Evolutionary conservation across 2,888 invertebrate genomes (phyloP).

Genomic region (Temnothorax rugatulus): DNA sequence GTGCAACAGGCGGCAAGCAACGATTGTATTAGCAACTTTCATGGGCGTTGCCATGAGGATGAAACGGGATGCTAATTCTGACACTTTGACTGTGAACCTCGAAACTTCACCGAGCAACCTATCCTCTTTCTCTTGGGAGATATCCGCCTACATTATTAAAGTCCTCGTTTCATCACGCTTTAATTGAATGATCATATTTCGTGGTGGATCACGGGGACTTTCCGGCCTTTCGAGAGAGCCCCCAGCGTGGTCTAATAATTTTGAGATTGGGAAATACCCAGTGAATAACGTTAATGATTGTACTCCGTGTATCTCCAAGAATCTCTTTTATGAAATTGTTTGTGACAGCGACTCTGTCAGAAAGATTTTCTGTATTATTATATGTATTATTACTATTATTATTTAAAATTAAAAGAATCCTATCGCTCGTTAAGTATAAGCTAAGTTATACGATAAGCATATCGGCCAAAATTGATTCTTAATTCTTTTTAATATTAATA

Average conservation of each 20-base stretch:
- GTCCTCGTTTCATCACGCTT: conserved; percentile 3
- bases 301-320: background rate
- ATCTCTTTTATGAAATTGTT: background rate
- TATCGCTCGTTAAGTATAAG: too few species aligned
- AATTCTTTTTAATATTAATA: background rate
- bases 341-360: background rate
- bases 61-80: conserved; percentile 61
- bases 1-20: conserved; percentile 70
- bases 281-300: conserved; percentile 7
- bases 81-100: conserved; percentile 24
- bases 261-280: background rate
- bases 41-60: conserved; percentile 41
- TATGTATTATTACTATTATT: background rate
- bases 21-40: conserved; percentile 72
- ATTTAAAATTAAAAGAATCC: too few species aligned
- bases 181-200: conserved; percentile 35
- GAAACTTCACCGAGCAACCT: conserved; percentile 18
- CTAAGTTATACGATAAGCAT: too few species aligned
- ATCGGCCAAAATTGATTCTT: background rate
- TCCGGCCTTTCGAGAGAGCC: background rate
- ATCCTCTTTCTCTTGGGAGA: background rate
- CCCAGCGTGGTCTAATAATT: background rate
- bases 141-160: conserved; percentile 13
- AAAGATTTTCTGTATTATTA: background rate
- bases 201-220: conserved; percentile 2